Evolutionary conservation across 2,888 invertebrate species (phyloP).

Genomic region (Epinotia ramella): DNA sequence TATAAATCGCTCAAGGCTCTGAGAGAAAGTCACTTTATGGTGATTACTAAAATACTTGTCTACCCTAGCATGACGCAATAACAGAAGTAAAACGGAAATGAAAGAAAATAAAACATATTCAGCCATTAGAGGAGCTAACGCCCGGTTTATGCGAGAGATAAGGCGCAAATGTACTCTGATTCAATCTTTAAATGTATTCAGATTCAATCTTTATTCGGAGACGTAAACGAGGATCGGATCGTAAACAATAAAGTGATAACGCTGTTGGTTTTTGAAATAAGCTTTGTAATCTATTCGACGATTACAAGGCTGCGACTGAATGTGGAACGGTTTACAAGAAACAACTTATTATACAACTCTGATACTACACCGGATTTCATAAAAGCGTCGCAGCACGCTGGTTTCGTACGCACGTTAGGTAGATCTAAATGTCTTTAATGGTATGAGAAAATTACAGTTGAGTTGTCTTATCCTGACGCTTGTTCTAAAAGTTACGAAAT

Average conservation of each 20-base stretch:
- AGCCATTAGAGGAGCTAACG: slow-evolving; percentile 72
- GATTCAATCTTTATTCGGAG: slow-evolving; percentile 64
- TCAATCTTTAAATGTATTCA: slow-evolving; percentile 36
- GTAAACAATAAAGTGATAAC: slow-evolving; percentile 42
- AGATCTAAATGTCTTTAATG: too few relatives aligned
- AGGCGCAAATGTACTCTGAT: slow-evolving; percentile 71
- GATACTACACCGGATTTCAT: too few relatives aligned
- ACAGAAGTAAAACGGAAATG: slow-evolving; percentile 63
- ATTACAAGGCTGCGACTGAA: neutral
- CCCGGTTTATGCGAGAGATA: slow-evolving; percentile 76
- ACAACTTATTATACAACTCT: too few relatives aligned
- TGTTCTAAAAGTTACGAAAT: too few relatives aligned
- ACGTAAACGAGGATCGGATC: slow-evolving; percentile 47
- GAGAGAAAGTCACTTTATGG: neutral
- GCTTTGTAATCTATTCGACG: slow-evolving; percentile 22
- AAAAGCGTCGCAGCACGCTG: too few relatives aligned
- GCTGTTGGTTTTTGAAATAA: slow-evolving; percentile 27
- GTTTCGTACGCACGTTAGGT: too few relatives aligned
- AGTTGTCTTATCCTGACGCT: too few relatives aligned
- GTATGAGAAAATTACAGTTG: too few relatives aligned
- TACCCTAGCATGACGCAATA: slow-evolving; percentile 28
- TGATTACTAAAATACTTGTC: slow-evolving; percentile 21
- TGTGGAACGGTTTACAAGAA: neutral
- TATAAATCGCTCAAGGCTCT: neutral
- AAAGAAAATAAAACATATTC: slow-evolving; percentile 67